These are phyloP conservation scores for Zoroaster sp. DNA, from an alignment of 53 echinoderm and acorn worm species.

Conservation along the genomic window DNA sequence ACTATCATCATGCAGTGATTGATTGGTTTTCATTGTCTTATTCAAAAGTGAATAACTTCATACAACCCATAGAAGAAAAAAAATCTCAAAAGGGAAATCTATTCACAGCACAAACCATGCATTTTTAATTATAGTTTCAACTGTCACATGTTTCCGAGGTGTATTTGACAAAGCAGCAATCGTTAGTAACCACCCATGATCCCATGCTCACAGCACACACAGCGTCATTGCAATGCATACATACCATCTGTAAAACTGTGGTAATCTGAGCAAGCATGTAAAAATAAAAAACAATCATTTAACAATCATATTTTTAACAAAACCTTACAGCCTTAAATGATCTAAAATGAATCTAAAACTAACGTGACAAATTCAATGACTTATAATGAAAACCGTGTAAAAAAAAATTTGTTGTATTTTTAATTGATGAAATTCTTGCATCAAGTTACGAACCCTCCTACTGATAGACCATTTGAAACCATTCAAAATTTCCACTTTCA, in stretches of 20 bases:
- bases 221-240: not conserved
- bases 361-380: too few species aligned
- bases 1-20: too few species aligned
- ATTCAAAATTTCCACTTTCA: too few species aligned
- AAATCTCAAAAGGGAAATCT: not conserved
- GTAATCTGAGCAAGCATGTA: conserved; percentile 22
- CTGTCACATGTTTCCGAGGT: too few species aligned
- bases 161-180: not conserved
- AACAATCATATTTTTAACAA: not conserved
- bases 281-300: not conserved
- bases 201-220: conserved; percentile 34
- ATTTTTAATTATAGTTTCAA: not conserved
- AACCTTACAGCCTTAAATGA: too few species aligned
- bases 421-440: too few species aligned
- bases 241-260: conserved; percentile 39
- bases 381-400: too few species aligned
- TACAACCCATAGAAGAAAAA: not conserved
- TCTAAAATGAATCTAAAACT: too few species aligned
- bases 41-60: not conserved
- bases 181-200: not conserved
- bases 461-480: too few species aligned
- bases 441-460: too few species aligned
- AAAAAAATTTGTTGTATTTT: too few species aligned
- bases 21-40: not conserved
- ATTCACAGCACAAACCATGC: too few species aligned